Base-by-base conservation (phyloP, 2,797 vertebrate species). In the Esox masquinongy region DNA sequence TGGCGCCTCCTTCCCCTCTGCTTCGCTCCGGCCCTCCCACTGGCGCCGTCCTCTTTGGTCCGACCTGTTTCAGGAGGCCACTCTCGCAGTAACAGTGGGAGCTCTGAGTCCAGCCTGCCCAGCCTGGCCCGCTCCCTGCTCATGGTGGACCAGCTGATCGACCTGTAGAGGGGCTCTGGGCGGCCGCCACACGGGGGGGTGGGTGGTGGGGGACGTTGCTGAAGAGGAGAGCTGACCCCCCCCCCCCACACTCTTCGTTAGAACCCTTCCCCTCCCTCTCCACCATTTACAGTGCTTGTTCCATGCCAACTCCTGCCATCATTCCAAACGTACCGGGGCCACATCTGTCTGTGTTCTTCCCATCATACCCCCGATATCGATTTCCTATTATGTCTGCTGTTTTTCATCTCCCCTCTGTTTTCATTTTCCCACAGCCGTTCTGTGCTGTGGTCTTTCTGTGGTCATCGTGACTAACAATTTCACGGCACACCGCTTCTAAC, bases 81-180 rank as follows among this genome's bases (percentile, higher is more conserved):
- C 94, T 96, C 98, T 93, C 97, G 96, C 96, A 99, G 97, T 96
- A 99, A 96, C 97, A 97, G 96, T 95, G 97, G 96, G 88, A 96
- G 97, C 94, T 97, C 97, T 94, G 97, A 99, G 92, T 95, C 97
- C 95, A 98, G 97, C 95, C 95, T 99, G 94, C 97, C 98, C 94
- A 98, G 95, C 95, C 95, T 99, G 96, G 96, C 97, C 92, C 96
- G 97, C 93, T 97, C 98, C 94, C 95, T 99, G 89, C 95, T 98
- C 94, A 95, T 99, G 95, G 97, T 99, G 96, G 98, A 99, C 95
- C 98, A 99, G 96, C 98, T 99, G 92, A 99, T 99, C 96, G 98
- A 99, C 95, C 96, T 96, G 93, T 96, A 96, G 93, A 76, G 56
- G 12, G 70, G 29, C 7, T 31, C 73, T 22, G 59, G 26, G 34